Conservation (phyloP, 1,140 invertebrate genomes). For the Tetranychus cinnabarinus region DNA sequence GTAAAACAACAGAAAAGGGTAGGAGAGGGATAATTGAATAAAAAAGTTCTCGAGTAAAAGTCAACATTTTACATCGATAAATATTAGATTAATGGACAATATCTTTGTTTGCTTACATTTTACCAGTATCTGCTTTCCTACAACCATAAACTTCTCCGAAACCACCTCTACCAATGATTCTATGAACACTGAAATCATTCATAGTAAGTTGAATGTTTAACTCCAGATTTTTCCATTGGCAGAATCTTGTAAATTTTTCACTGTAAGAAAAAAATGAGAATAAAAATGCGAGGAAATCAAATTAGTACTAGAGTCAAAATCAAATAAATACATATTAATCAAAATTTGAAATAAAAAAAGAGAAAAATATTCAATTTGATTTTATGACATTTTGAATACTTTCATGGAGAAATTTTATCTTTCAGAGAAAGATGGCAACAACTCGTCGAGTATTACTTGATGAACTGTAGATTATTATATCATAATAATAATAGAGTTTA, state of each 20-base stretch:
- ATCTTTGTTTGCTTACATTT: constrained; percentile 46
- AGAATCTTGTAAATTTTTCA: constrained; percentile 98
- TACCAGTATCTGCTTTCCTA: constrained; percentile 96
- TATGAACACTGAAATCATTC: constrained; percentile 99
- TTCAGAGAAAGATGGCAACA: background rate
- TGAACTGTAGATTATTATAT: no score
- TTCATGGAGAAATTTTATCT: no score
- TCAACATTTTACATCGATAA: no score
- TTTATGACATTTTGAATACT: no score
- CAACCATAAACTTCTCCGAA: constrained; percentile 99
- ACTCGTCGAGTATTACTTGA: no score
- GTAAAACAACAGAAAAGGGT: no score
- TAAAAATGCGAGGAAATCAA: background rate
- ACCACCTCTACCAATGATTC: constrained; percentile 94
- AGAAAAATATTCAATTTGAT: no score
- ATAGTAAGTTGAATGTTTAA: constrained; percentile 97
- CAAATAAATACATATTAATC: no score
- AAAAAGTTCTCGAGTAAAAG: no score
- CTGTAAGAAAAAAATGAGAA: constrained; percentile 25
- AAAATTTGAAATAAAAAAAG: no score
- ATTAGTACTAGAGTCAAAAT: background rate
- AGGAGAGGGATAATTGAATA: no score
- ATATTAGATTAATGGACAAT: no score
- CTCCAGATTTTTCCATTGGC: constrained; percentile 99
- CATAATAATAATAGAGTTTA: background rate